These are phyloP conservation scores for Cichladusa arquata DNA, from an alignment of 2,113 vertebrate species.

Conservation along the genomic window DNA sequence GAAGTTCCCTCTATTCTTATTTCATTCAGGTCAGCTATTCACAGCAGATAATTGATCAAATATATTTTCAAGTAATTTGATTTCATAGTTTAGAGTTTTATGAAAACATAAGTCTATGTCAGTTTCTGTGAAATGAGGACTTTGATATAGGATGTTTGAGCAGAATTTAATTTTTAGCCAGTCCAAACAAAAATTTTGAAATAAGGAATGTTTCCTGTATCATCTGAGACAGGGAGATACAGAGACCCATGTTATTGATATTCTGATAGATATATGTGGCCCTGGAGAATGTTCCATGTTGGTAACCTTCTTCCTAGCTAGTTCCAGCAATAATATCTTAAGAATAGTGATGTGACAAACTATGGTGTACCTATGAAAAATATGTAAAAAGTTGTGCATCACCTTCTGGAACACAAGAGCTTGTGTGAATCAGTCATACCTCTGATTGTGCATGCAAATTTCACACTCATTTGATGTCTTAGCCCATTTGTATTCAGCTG, in stretches of 20 bases:
- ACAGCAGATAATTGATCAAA: neutral
- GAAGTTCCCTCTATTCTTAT: neutral
- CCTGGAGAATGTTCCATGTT: neutral
- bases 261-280: neutral
- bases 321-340: neutral
- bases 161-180: neutral
- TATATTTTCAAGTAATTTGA: neutral
- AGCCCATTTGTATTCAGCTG: neutral
- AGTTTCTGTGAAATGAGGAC: neutral
- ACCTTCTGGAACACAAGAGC: neutral
- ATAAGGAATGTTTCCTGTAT: neutral
- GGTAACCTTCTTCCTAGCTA: neutral
- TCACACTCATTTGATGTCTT: neutral
- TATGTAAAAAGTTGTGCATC: neutral
- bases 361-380: neutral
- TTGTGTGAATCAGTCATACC: neutral
- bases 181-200: neutral
- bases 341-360: neutral
- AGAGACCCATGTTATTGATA: neutral
- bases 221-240: neutral
- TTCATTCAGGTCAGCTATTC: neutral
- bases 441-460: neutral
- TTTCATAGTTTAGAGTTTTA: neutral
- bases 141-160: neutral
- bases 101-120: neutral